Base-by-base conservation (phyloP, 2,797 vertebrate genomes). In the Xenentodon cancila region DNA sequence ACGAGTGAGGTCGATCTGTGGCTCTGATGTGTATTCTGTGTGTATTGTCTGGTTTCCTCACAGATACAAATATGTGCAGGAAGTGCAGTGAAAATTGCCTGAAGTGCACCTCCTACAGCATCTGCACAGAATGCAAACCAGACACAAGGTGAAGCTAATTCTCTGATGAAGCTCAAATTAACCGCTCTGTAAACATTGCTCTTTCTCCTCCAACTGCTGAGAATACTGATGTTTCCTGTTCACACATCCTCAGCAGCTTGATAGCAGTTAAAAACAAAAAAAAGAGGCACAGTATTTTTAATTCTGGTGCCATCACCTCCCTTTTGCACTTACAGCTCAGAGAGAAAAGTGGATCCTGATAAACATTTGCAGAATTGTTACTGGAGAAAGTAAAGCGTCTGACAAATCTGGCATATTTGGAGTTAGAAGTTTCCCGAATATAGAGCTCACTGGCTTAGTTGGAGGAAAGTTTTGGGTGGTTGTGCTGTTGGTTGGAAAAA, bases 31-130 rank as follows among this genome's bases (percentile, higher is more conserved):
- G 63, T 76, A 30, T 73, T 75, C 60, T 22, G 21, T 67, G 68
- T 55, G 59, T 82, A 64, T 77, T 71, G 73, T 85, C 60, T 89
- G 57, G 76, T 82, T 88, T 60, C 79, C 73, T 85, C 73, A 69
- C 92, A 99, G 97, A 95, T 84, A 94, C 92, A 79, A 94, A 95
- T 73, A 55, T 94, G 85, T 99, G 97, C 87, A 93, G 90, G 81
- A 96, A 93, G 88, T 98, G 97, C 84, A 95, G 86, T 53, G 95
- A 97, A 80, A 96, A 92, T 89, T 99, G 97, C 89, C 93, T 92
- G 84, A 94, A 91, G 1, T 99, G 97, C 88, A 92, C 93, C 58
- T 95, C 95, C 72, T 92, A 89, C 77, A 95, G 93, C 79, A 93
- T 94, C 81, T 99, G 97, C 85, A 97, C 94, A 22, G 96, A 96